Conservation (phyloP, 2,113 vertebrate genomes). For the Struthio camelus region DNA sequence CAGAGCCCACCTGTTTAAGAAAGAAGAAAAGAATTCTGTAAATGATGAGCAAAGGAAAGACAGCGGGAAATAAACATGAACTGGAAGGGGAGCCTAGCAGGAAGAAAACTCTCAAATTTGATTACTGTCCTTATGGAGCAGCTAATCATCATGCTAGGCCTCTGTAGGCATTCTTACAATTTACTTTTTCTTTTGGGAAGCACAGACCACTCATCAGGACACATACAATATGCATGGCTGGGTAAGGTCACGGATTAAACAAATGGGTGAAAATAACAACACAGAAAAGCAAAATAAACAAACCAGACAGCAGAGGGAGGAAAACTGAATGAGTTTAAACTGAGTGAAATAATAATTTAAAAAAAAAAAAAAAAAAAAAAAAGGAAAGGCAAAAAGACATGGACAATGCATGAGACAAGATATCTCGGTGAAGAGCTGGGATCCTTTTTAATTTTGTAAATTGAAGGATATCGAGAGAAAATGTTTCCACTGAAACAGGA, state of each 20-base stretch:
- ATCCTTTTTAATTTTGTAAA: not conserved
- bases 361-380: not conserved
- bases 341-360: no score
- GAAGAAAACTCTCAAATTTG: accelerated
- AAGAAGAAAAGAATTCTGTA: not conserved
- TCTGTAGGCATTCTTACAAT: accelerated
- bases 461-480: not conserved
- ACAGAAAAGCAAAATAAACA: not conserved
- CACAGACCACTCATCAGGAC: not conserved
- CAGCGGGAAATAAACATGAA: accelerated
- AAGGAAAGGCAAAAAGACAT: not conserved
- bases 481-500: not conserved
- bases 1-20: conserved; percentile 89
- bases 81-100: not conserved
- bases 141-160: not conserved
- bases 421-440: not conserved
- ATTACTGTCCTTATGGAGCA: accelerated
- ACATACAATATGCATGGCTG: not conserved
- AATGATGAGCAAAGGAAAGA: not conserved
- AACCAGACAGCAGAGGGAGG: not conserved
- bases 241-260: not conserved
- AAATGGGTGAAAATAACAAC: not conserved
- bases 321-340: not conserved
- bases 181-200: not conserved
- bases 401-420: not conserved